phyloP scores from a whole-genome alignment of 1,140 invertebrate genomes.

The Cylas formicarius region DNA sequence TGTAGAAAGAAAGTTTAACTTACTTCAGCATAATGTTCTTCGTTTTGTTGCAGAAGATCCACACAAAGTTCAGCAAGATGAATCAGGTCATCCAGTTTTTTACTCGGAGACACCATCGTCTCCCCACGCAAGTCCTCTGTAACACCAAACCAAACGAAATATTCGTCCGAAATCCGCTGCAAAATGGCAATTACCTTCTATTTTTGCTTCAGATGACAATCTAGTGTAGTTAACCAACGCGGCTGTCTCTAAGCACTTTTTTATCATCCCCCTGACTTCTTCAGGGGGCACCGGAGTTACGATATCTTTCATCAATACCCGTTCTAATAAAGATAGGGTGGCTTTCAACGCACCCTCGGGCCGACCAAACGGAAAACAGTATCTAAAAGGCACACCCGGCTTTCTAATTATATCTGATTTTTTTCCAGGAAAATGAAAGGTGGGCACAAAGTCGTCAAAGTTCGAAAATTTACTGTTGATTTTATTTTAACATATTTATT shows the following conservation, averaged over 20 bases:
- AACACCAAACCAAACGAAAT: slow-evolving; percentile 12
- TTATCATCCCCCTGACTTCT: slow-evolving; percentile 92
- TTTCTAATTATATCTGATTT: too few relatives aligned
- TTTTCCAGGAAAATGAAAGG: too few relatives aligned
- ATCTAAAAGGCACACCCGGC: slow-evolving; percentile 52
- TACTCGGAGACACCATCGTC: slow-evolving; percentile 70
- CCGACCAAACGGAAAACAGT: slow-evolving; percentile 96
- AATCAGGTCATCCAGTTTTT: slow-evolving; percentile 94
- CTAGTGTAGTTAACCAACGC: slow-evolving; percentile 96
- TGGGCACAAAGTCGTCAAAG: too few relatives aligned
- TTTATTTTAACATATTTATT: too few relatives aligned
- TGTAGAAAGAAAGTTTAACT: too few relatives aligned
- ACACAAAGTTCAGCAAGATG: slow-evolving; percentile 96
- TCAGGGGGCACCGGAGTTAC: slow-evolving; percentile 96
- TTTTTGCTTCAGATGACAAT: slow-evolving; percentile 93
- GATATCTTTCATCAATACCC: slow-evolving; percentile 98
- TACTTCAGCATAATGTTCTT: slow-evolving; percentile 99
- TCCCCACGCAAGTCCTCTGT: slow-evolving; percentile 74
- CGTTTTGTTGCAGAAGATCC: slow-evolving; percentile 96
- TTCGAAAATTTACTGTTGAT: too few relatives aligned
- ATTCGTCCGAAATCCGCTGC: neutral
- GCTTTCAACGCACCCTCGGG: slow-evolving; percentile 96
- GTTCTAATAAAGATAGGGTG: slow-evolving; percentile 89
- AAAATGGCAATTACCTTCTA: slow-evolving; percentile 69
- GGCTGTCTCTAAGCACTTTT: slow-evolving; percentile 94